phyloP scores from a whole-genome alignment of 2,797 vertebrate species.

The Jordanella pulchra region DNA sequence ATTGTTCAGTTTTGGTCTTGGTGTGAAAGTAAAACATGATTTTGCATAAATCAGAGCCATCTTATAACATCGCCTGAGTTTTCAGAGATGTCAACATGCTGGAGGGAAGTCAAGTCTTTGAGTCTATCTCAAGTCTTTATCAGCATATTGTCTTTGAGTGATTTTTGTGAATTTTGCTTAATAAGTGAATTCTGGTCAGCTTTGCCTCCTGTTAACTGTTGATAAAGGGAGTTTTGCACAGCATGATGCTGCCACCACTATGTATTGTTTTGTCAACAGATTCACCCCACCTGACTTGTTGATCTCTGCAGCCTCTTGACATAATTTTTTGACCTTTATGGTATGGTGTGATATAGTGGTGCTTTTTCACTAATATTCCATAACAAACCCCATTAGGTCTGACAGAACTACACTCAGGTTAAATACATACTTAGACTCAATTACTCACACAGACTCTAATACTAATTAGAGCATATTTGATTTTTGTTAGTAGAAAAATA shows the following conservation, averaged over 20 bases:
- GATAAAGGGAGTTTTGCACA: background rate
- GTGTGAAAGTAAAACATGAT: no score
- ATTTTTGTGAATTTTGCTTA: background rate
- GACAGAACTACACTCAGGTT: no score
- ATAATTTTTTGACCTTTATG: background rate
- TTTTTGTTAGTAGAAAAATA: background rate
- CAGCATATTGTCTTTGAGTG: background rate
- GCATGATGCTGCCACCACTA: background rate
- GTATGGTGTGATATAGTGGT: background rate
- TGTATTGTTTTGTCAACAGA: background rate
- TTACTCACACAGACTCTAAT: background rate
- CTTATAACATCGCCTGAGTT: no score
- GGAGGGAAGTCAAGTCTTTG: no score
- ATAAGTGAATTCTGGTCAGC: background rate
- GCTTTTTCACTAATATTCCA: background rate
- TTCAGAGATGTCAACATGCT: background rate
- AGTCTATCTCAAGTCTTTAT: background rate
- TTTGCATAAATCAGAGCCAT: background rate
- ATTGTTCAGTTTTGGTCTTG: no score
- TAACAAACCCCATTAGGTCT: no score
- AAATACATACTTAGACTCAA: background rate
- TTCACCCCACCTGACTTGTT: background rate
- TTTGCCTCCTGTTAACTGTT: background rate
- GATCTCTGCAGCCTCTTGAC: background rate
- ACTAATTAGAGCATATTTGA: background rate